Evolutionary conservation across 2,113 vertebrate genomes (phyloP).

Genomic region (Odobenus rosmarus): DNA sequence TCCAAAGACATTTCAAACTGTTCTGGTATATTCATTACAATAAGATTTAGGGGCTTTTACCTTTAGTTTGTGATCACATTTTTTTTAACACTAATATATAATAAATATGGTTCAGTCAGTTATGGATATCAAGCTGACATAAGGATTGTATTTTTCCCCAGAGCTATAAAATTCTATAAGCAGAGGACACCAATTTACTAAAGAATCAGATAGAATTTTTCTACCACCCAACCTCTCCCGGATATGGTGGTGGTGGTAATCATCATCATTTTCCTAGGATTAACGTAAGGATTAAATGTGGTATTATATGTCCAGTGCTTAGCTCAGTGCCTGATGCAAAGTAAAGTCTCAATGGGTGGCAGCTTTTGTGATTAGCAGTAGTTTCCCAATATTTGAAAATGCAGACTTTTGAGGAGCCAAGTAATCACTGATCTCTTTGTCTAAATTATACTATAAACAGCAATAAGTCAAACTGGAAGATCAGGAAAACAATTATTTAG

Average conservation of each 20-base stretch:
- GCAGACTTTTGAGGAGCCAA: not conserved
- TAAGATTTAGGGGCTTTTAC: not conserved
- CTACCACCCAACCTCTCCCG: not conserved
- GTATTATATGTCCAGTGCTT: not conserved
- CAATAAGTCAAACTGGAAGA: not conserved
- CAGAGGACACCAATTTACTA: not conserved
- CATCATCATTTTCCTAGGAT: not conserved
- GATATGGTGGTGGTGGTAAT: not conserved
- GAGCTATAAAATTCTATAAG: not conserved
- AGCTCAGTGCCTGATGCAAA: not conserved
- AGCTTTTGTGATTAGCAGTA: not conserved
- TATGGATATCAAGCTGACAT: not conserved
- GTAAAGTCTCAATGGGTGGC: not conserved
- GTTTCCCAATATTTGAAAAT: conserved; percentile 32
- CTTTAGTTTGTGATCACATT: not conserved
- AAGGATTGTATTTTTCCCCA: not conserved
- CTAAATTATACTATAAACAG: not conserved
- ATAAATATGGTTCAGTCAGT: not conserved
- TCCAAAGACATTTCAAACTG: not conserved
- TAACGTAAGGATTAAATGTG: not conserved
- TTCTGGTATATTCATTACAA: not conserved
- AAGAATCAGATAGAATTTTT: not conserved
- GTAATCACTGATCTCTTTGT: not conserved
- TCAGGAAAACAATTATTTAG: conserved; percentile 37
- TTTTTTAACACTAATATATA: not conserved